These are phyloP conservation scores for Macrotis lagotis DNA, from an alignment of 2,113 vertebrate genomes.

Conservation along the genomic window DNA sequence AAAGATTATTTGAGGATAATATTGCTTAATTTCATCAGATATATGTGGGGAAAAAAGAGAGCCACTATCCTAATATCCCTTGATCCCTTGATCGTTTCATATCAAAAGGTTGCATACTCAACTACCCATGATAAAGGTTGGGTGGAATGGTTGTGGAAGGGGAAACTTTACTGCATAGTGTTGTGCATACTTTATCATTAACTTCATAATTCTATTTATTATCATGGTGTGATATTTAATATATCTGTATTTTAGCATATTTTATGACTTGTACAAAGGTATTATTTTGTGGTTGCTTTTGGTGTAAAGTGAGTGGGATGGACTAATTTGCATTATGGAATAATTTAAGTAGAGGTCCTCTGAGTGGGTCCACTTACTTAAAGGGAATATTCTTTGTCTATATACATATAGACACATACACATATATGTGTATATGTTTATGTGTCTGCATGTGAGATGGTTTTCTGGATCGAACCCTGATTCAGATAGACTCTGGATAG, in stretches of 20 bases:
- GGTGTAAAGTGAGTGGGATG: background rate
- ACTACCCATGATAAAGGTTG: background rate
- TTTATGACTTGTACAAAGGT: background rate
- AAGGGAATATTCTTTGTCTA: too few species aligned
- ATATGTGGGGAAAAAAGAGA: background rate
- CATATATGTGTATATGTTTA: too few species aligned
- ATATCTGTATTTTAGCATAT: background rate
- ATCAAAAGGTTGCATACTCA: background rate
- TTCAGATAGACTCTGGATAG: background rate
- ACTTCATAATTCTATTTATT: background rate
- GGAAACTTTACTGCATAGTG: too few species aligned
- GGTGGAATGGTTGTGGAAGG: background rate
- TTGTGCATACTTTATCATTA: background rate
- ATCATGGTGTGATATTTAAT: background rate
- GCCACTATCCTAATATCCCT: background rate
- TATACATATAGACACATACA: too few species aligned
- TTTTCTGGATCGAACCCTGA: background rate
- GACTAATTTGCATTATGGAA: background rate
- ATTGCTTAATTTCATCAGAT: background rate
- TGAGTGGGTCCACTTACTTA: too few species aligned
- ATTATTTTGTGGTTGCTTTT: background rate
- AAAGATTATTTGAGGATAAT: background rate
- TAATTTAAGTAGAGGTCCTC: background rate
- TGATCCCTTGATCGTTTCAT: background rate
- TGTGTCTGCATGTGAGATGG: background rate